Base-by-base conservation (phyloP, 2,113 vertebrate species). In the Tamias sibiricus region DNA sequence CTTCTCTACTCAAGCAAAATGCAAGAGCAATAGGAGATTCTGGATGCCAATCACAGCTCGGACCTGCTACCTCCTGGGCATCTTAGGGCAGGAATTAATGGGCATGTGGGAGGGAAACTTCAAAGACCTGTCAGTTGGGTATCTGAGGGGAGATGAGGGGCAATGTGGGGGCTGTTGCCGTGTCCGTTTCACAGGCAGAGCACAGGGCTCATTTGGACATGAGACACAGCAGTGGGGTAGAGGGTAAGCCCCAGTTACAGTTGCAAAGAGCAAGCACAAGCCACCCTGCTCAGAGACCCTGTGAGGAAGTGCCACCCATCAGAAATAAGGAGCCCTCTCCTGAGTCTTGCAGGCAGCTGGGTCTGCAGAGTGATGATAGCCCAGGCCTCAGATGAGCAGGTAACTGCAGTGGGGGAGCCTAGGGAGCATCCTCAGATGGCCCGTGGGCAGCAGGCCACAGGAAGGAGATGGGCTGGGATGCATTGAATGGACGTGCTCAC, bases 1-100 rank as follows among this genome's bases (percentile, higher is more conserved):
- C 8, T 13, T 84, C 92, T 91, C 49, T 88, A 40, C 83, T 81
- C 83, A 72, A 37, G 47, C 30, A 85, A 72, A n/a, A 62, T 75
- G 37, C 76, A 28, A 17, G n/a, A 54, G 32, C 26, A 26, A 4
- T 47, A n/a, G 22, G 14, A 86, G 57, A 17, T 80, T 91, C 76
- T 19, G 0, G 9, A 81, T 2, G 14, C 40, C 24, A 83, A 14
- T 14, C 12, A 16, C 32, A 6, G 16, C 68, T 71, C 8, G 72
- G 49, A 92, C 22, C 24, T 42, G 4, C 40, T 28, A 2, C 64
- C 28, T 69, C 11, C 32, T 66, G 59, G 59, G 71, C 59, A 30
- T 81, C 35, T n/a, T 6, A 94, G 72, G 54, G n/a, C 32, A 35
- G 12, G 68, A 26, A 40, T 28, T 47, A 57, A 32, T 26, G 40